Percentiles rank a stretch among this genome's conserved stretches.
phyloP scores from a whole-genome alignment of 1,140 invertebrate species.

The Lucilia cuprina region DNA sequence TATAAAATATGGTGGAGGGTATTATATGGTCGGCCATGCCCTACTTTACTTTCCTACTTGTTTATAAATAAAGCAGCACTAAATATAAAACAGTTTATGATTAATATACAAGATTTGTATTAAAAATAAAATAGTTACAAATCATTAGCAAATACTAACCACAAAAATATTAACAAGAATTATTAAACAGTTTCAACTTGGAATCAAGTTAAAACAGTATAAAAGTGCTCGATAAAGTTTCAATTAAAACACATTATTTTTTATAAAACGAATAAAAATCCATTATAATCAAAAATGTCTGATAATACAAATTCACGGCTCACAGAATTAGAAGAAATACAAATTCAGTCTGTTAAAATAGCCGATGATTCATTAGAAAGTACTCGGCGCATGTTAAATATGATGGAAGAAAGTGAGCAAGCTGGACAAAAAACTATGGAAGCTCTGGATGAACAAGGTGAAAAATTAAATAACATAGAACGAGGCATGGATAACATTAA shows the following conservation, averaged over 20 bases:
- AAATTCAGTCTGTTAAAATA: slow-evolving; percentile 72
- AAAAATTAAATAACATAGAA: slow-evolving; percentile 99
- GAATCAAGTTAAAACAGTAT: no score
- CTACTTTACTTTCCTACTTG: no score
- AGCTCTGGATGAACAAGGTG: slow-evolving; percentile 89
- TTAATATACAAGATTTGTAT: no score
- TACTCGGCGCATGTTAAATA: slow-evolving; percentile 91
- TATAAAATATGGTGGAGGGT: no score
- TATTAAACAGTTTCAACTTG: no score
- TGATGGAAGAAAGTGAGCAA: slow-evolving; percentile 97
- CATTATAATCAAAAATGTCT: slow-evolving; percentile 59
- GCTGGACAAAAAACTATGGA: slow-evolving; percentile 97
- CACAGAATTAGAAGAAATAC: slow-evolving; percentile 81
- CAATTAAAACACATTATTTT: neutral
- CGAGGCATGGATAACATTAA: slow-evolving; percentile 99
- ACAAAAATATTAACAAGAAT: no score
- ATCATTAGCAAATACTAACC: no score
- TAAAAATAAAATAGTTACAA: no score
- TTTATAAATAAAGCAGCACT: no score
- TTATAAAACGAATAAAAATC: neutral
- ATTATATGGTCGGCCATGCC: no score
- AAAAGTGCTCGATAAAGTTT: neutral
- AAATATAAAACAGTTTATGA: no score
- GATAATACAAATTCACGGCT: slow-evolving; percentile 69
- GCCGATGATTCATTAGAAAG: slow-evolving; percentile 95